phyloP scores from a whole-genome alignment of 1,140 invertebrate species.

The Piezodorus guildinii region DNA sequence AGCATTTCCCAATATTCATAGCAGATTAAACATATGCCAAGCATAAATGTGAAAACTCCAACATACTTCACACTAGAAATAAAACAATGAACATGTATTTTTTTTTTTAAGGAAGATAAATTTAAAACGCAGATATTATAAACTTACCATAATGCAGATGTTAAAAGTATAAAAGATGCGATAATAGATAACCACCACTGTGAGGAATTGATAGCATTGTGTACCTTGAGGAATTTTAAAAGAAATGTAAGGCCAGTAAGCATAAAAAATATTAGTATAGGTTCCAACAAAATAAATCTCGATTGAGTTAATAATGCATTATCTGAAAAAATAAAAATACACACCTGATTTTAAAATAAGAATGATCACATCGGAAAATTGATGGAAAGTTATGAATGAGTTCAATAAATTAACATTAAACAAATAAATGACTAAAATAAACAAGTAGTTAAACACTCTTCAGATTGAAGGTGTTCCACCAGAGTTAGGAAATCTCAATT shows the following conservation, averaged over 20 bases:
- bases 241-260: slow-evolving; percentile 65
- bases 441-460: too few relatives aligned
- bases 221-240: slow-evolving; percentile 61
- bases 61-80: slow-evolving; percentile 78
- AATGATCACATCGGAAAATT: too few relatives aligned
- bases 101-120: not conserved
- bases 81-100: slow-evolving; percentile 26
- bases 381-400: too few relatives aligned
- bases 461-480: too few relatives aligned
- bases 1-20: slow-evolving; percentile 70
- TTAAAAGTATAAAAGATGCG: slow-evolving; percentile 45
- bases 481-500: too few relatives aligned
- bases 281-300: slow-evolving; percentile 89
- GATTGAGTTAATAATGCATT: slow-evolving; percentile 89
- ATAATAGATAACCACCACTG: slow-evolving; percentile 59
- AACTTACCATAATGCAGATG: slow-evolving; percentile 50
- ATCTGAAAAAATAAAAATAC: slow-evolving; percentile 47
- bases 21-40: slow-evolving; percentile 57
- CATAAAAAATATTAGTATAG: slow-evolving; percentile 79
- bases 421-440: too few relatives aligned
- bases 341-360: too few relatives aligned
- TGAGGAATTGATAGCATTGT: slow-evolving; percentile 37
- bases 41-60: slow-evolving; percentile 66
- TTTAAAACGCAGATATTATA: not conserved
- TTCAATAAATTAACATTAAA: too few relatives aligned